These are phyloP conservation scores for Indicator indicator DNA, from an alignment of 2,113 vertebrate species.

Conservation along the genomic window DNA sequence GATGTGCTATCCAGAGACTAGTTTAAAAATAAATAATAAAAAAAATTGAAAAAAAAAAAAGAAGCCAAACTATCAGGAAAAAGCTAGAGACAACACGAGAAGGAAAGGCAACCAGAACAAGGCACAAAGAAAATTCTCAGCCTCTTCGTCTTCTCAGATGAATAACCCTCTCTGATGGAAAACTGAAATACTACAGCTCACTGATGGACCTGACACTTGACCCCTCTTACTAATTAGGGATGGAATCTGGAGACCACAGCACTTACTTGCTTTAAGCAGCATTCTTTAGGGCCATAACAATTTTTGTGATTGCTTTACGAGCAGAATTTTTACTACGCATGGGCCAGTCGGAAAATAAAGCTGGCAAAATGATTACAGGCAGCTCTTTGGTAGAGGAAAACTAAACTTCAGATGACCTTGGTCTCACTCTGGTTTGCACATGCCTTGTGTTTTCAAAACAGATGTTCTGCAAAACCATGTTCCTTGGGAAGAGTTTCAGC, in stretches of 20 bases:
- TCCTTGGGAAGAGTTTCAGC: constrained; percentile 22
- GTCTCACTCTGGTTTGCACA: constrained; percentile 34
- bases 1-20: constrained; percentile 39
- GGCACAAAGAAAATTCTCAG: constrained; percentile 17
- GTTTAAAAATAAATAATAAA: neutral
- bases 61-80: neutral
- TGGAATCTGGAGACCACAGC: constrained; percentile 46
- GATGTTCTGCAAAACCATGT: constrained; percentile 46
- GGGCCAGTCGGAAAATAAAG: constrained; percentile 40
- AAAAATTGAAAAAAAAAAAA: neutral
- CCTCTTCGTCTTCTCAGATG: constrained; percentile 37
- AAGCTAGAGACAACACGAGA: neutral
- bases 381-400: constrained; percentile 7
- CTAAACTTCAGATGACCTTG: constrained; percentile 60
- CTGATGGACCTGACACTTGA: constrained; percentile 57
- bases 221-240: constrained; percentile 55
- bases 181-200: constrained; percentile 50
- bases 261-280: constrained; percentile 56
- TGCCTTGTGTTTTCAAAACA: constrained; percentile 45
- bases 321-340: constrained; percentile 24
- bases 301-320: constrained; percentile 47
- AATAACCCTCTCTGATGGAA: constrained; percentile 30
- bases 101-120: constrained; percentile 16
- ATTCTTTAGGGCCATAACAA: constrained; percentile 46
- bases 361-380: constrained; percentile 7